phyloP scores from a whole-genome alignment of 1,140 invertebrate genomes.

The Lordiphosa clarofinis region DNA sequence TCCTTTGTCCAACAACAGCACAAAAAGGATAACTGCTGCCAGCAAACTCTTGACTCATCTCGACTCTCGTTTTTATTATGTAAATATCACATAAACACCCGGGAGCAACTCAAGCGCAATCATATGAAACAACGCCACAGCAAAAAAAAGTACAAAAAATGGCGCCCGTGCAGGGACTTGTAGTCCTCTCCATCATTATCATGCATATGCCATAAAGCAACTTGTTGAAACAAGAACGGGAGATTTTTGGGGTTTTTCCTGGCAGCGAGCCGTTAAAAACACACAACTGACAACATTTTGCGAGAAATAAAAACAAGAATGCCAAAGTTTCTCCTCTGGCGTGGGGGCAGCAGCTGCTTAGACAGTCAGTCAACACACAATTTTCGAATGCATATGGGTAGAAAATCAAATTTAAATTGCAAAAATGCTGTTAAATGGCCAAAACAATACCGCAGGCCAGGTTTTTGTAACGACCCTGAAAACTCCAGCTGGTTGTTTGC shows the following conservation, averaged over 20 bases:
- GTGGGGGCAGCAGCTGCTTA: conserved; percentile 46
- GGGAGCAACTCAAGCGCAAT: conserved; percentile 61
- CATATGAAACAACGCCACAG: conserved; percentile 62
- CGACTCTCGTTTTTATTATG: conserved; percentile 76
- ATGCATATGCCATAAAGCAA: conserved; percentile 78
- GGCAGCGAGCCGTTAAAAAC: conserved; percentile 18
- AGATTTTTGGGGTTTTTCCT: background rate
- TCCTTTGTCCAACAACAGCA: conserved; percentile 37
- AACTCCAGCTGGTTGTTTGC: too few relatives aligned
- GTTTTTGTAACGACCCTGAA: too few relatives aligned
- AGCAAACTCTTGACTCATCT: conserved; percentile 34
- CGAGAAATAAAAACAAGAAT: conserved; percentile 42
- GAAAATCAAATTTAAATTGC: conserved; percentile 75
- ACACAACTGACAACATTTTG: conserved; percentile 49
- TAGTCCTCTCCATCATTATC: conserved; percentile 61
- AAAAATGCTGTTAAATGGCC: conserved; percentile 60
- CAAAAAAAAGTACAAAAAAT: conserved; percentile 21
- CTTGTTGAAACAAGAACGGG: conserved; percentile 59
- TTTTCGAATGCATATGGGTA: conserved; percentile 7
- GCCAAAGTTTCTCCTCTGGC: conserved; percentile 19
- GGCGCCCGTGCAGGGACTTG: conserved; percentile 26
- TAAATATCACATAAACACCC: conserved; percentile 78
- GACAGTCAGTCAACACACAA: conserved; percentile 55
- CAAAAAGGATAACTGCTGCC: conserved; percentile 51
- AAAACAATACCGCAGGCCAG: conserved; percentile 47